phyloP scores from a whole-genome alignment of 2,888 invertebrate genomes.

The Acronicta alni region DNA sequence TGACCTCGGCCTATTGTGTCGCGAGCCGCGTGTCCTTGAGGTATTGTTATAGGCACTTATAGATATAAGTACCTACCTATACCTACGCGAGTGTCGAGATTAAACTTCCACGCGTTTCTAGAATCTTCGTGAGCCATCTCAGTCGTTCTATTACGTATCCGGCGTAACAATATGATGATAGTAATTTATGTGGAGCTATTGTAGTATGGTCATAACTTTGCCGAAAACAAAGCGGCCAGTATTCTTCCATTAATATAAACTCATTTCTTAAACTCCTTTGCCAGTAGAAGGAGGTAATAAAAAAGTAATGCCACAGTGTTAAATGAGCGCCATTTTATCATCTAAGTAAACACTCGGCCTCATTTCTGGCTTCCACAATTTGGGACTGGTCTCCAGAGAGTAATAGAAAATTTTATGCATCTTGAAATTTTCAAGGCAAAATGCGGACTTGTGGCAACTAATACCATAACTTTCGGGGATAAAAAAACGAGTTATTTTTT shows the following conservation, averaged over 20 bases:
- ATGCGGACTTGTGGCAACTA: conserved; percentile 10
- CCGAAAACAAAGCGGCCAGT: not conserved
- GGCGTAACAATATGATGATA: no score
- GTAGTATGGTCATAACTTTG: not conserved
- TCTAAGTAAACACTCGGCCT: conserved; percentile 26
- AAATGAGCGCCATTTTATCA: conserved; percentile 34
- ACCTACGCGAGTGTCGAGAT: no score
- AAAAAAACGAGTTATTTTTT: conserved; percentile 18
- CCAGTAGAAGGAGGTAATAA: conserved; percentile 23
- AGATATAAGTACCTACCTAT: no score
- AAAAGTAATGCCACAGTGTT: conserved; percentile 31
- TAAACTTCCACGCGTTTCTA: no score
- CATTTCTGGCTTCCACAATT: conserved; percentile 33
- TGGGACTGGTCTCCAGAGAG: conserved; percentile 25
- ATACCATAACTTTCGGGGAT: conserved; percentile 17
- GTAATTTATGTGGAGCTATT: no score
- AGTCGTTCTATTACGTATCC: no score
- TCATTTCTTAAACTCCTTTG: conserved; percentile 7
- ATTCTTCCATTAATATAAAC: not conserved
- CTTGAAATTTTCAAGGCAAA: conserved; percentile 23
- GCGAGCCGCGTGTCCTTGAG: no score
- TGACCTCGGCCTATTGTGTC: no score
- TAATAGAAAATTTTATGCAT: conserved; percentile 39
- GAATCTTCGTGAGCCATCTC: no score
- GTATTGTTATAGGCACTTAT: no score